Evolutionary conservation across 2,888 invertebrate genomes (phyloP).

Genomic region (Myopa tessellatipennis): DNA sequence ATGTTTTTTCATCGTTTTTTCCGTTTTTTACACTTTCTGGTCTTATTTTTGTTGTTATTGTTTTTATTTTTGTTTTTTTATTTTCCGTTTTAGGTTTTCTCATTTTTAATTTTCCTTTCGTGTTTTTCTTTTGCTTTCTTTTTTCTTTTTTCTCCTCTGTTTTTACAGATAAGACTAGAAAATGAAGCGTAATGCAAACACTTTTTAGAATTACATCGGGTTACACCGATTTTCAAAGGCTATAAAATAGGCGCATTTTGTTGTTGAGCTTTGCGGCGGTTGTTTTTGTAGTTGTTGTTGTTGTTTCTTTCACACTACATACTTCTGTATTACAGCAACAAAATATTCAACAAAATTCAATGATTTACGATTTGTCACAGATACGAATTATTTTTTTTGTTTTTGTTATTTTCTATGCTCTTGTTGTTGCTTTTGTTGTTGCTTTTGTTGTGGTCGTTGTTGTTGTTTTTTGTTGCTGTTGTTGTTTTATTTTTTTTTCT

Average conservation of each 20-base stretch:
- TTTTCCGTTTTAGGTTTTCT: slow-evolving; percentile 1
- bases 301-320: background rate
- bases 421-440: background rate
- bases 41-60: background rate
- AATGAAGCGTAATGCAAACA: background rate
- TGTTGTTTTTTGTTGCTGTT: too few relatives aligned
- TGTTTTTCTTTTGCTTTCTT: background rate
- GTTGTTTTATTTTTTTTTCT: too few relatives aligned
- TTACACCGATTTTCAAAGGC: slow-evolving; percentile 13
- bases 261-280: background rate
- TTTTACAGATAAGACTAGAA: slow-evolving; percentile 10
- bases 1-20: background rate
- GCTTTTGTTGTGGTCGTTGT: background rate
- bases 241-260: slow-evolving; percentile 4
- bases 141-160: background rate
- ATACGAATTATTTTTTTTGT: background rate
- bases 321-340: background rate
- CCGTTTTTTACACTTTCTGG: background rate
- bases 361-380: slow-evolving; percentile 27
- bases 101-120: too few relatives aligned
- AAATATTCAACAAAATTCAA: background rate
- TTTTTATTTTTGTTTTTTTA: background rate
- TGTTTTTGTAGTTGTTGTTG: too few relatives aligned
- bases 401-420: background rate
- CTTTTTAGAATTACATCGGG: background rate